Evolutionary conservation across 2,113 vertebrate species (phyloP).

Genomic region (Meles meles): DNA sequence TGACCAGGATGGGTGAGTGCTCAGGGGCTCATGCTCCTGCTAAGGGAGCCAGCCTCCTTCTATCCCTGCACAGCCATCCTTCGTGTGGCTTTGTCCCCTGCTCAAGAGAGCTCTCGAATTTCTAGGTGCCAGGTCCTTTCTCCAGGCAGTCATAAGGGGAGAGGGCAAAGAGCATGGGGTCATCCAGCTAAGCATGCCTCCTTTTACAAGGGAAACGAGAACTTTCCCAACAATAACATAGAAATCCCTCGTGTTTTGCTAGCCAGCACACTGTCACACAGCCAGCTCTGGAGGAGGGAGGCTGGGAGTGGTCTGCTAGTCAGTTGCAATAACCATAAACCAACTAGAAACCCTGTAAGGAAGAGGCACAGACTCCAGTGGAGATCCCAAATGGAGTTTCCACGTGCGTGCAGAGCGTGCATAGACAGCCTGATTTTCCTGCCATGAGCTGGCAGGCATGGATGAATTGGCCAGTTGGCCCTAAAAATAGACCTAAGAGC

Average conservation of each 20-base stretch:
- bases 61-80: neutral
- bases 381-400: fast-evolving
- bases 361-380: neutral
- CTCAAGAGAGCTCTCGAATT: fast-evolving
- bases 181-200: neutral
- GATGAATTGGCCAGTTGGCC: neutral
- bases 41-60: neutral
- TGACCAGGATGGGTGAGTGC: neutral
- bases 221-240: fast-evolving
- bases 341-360: fast-evolving
- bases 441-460: fast-evolving
- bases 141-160: neutral
- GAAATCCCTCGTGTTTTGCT: fast-evolving
- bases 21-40: fast-evolving
- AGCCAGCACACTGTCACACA: fast-evolving
- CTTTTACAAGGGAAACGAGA: neutral
- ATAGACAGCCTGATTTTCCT: fast-evolving
- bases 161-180: fast-evolving
- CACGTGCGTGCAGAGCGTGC: fast-evolving
- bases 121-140: fast-evolving
- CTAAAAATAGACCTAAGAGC: neutral
- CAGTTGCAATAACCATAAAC: neutral
- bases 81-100: neutral
- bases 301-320: no score
- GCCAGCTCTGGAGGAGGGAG: neutral